These are phyloP conservation scores for Python bivittatus DNA, from an alignment of 2,113 vertebrate genomes.

Conservation along the genomic window DNA sequence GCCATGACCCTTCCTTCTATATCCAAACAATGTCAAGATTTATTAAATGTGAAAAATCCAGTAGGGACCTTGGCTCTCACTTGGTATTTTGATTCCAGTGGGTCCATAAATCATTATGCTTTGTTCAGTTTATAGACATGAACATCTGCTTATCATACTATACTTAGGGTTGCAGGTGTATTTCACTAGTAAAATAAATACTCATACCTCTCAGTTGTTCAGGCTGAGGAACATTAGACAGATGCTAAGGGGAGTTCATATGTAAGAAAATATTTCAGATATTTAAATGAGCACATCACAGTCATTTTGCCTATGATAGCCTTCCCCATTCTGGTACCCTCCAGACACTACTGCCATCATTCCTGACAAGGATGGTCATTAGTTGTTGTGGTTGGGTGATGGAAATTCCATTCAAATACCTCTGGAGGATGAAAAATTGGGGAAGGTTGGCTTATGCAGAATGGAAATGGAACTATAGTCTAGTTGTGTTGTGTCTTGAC, in stretches of 20 bases:
- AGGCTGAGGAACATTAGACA: slow-evolving; percentile 46
- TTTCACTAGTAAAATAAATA: slow-evolving; percentile 71
- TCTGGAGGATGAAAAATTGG: background rate
- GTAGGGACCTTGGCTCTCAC: slow-evolving; percentile 67
- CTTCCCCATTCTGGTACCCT: background rate
- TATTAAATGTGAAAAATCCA: slow-evolving; percentile 73
- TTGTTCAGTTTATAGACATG: slow-evolving; percentile 67
- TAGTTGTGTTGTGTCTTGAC: background rate
- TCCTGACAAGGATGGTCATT: background rate
- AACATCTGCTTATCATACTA: slow-evolving; percentile 71
- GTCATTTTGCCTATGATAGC: background rate
- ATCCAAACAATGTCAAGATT: slow-evolving; percentile 65
- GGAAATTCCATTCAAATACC: background rate
- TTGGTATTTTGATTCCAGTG: slow-evolving; percentile 62
- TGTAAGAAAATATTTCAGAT: slow-evolving; percentile 47
- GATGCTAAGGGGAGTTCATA: slow-evolving; percentile 43
- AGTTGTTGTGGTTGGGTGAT: background rate
- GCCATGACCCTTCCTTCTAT: slow-evolving; percentile 23
- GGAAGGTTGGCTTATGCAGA: background rate
- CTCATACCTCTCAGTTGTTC: slow-evolving; percentile 32
- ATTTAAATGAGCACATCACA: slow-evolving; percentile 4
- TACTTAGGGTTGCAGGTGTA: slow-evolving; percentile 74
- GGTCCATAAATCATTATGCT: slow-evolving; percentile 64
- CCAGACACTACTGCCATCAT: background rate
- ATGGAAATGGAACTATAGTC: background rate